Evolutionary conservation across 1,140 invertebrate genomes (phyloP), one percentile per base, ranked within the genome.

Genomic region (Ooceraea biroi): DNA sequence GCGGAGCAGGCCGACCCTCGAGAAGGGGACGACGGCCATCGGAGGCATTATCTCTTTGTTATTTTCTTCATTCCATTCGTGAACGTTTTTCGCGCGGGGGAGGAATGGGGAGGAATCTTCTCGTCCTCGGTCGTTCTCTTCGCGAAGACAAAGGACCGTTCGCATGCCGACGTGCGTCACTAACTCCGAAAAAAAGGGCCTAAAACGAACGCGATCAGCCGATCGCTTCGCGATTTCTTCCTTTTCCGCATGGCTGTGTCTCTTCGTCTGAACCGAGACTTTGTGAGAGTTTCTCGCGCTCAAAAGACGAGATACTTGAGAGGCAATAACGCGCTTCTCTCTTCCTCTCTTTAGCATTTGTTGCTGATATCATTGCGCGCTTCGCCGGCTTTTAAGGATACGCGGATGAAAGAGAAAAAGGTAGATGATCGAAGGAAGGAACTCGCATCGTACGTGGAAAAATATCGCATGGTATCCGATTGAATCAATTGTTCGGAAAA

Each of bases 61-160:
- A 88, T 88, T 89, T 85, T 90, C 78, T 87, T 36, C 85, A 48
- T 90, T 90, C 83, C 74, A 83, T 69, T 61, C 60, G 52, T 48
- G 57, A 46, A n/a, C 25, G 46, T 85, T 78, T 76, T 41, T 78
- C 68, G 65, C 52, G 17, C 60, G 17, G 27, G 30, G 5, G 27
- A 69, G 22, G 25, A 63, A 36, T 83, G 55, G 17, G n/a, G n/a
- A n/a, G 4, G 12, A 55, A 19, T 12, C 27, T 76, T n/a, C 63
- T 80, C 55, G 46, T 50, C 48, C 58, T 63, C 36, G 27, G n/a
- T 60, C 44, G 44, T 10, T 68, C 71, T 41, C 58, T 61, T 66
- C 30, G 58, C 19, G 36, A 48, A 83, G 82, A 90, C 89, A 89
- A 90, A 89, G 58, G 86, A 44, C 41, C 36, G 41, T 52, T 72